Evolutionary conservation across 2,797 vertebrate genomes (phyloP), one percentile per base, ranked within the genome.

Genomic region (Calcarius lapponicus): DNA sequence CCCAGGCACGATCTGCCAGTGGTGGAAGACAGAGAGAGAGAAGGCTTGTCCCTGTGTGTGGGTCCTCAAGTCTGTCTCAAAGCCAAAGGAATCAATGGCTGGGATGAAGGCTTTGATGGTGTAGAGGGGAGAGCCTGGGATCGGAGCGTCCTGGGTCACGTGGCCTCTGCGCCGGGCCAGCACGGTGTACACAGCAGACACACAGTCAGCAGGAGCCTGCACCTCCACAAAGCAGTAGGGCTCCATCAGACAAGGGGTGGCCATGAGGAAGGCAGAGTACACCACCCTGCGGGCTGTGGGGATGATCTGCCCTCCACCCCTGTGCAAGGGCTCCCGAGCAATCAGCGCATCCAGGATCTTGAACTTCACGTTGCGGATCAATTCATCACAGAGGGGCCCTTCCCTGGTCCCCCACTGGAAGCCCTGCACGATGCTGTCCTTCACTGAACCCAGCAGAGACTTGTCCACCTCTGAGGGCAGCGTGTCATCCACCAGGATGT

Each of bases 21-120:
- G 99, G 97, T 99, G 99, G 96, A 99, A 99, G 70, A 99, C 99
- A 13, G 99, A 99, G 62, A 99, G 98, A 3, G 99, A 99, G 75
- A 99, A 99, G 80, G 99, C 99, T 93, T 99, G 99, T 29, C 99
- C 99, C 96, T 99, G 99, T 0, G 99, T 99, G 84, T 99, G 99
- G 18, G 99, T 99, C 83, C 99, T 98, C 58, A 99, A 97, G 95
- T 99, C 99, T 0, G 99, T 99, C 98, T 99, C 99, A 81, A 99
- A 99, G 61, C 99, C 99, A 6, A 99, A 99, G 0, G 99, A 99
- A 96, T 99, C 99, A 2, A 99, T 99, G 86, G 99, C 99, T 1
- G 99, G 99, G 96, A 99, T 99, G 97, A 99, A 99, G 67, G 99
- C 99, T 97, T 99, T 99, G 96, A 99, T 99, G 86, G 99, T 99